Evolutionary conservation across 2,113 vertebrate species (phyloP), one percentile per base, ranked within the genome.

Genomic region (Marcusenius ussheri): DNA sequence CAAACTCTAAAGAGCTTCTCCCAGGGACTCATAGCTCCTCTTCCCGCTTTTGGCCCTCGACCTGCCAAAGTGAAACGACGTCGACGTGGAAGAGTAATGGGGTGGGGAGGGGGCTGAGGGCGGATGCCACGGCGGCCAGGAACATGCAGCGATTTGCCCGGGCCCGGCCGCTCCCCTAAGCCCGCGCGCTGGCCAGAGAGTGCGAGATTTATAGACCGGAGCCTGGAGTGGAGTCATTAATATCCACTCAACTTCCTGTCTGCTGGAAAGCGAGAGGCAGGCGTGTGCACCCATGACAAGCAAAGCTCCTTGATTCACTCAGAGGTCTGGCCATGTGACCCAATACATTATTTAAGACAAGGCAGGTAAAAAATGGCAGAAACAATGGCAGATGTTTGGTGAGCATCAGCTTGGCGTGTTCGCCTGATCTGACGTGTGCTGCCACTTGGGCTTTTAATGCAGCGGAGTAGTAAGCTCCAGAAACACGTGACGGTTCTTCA

Each of bases 81-180:
- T 92, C 86, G 92, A 91, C 89, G 90, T 42, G 35, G 89, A 90
- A 93, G 93, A 94, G 86, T 94, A 94, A 94, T 95, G 92, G 90
- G 90, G 56, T 89, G 91, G 90, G 91, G 85, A 91, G 90, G 87
- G 45, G 6, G 24, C 2, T 3, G n/a, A 2, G 62, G 88, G 45
- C 1, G 13, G 62, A 27, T 7, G 27, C 49, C 24, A 31, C 2
- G 5, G 49, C 31, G 2, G 49, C 10, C 31, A 27, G 17, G 88
- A 56, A 89, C 50, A n/a, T n/a, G 51, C 70, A 46, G 77, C 24
- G 74, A 53, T 51, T 47, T n/a, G 62, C 35, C 31, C 51, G 19
- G 50, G 21, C 24, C 24, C 1, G 24, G 39, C 35, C 3, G 39
- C 77, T 19, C 5, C 45, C 51, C 74, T 24, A 8, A 56, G 53